Evolutionary conservation across 2,888 invertebrate species (phyloP), one percentile per base, ranked within the genome.

Genomic region (Volucella inanis): DNA sequence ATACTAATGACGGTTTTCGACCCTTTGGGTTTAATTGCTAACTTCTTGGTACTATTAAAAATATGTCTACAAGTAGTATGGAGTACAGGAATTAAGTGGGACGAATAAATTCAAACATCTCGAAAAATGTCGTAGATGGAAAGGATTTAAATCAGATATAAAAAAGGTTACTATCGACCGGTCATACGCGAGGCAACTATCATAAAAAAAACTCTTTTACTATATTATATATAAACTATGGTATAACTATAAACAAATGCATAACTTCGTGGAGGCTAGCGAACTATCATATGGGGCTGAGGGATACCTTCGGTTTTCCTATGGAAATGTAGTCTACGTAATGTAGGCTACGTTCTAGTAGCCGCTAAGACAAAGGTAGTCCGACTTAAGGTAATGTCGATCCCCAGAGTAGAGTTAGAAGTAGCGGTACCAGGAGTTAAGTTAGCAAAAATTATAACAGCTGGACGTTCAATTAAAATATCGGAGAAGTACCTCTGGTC

Each of bases 271-370:
- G 0, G 87, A 87, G 52, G 87, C 87, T 10, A 85, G 87, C 41
- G 83, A 85, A 18, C n/a, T 70, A 8, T 87, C 87, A 4, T 88
- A 65, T 55, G 84, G 87, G 6, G 77, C 79, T 11, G 85, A 79
- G 31, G 86, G 77, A 9, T 88, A 87, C 59, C 38, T 87, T 12
- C 80, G 87, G 55, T 65, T 72, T 68, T 12, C 55, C n/a, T 15
- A 72, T 10, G 67, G 71, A 10, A 38, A 72, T 41, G 11, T 15
- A 1, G 41, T 87, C 10, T 55, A 68, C 61, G 41, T n/a, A n/a
- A n/a, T n/a, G n/a, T n/a, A n/a, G n/a, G n/a, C n/a, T n/a, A 47
- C 31, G 15, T 45, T n/a, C 18, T 88, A 10, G 31, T 87, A 9
- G 77, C 78, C 3, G 65, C 87, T 14, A 49, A 49, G 49, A 49